phyloP scores from a whole-genome alignment of 2,888 invertebrate genomes.

The Ichneumoninae sp. region DNA sequence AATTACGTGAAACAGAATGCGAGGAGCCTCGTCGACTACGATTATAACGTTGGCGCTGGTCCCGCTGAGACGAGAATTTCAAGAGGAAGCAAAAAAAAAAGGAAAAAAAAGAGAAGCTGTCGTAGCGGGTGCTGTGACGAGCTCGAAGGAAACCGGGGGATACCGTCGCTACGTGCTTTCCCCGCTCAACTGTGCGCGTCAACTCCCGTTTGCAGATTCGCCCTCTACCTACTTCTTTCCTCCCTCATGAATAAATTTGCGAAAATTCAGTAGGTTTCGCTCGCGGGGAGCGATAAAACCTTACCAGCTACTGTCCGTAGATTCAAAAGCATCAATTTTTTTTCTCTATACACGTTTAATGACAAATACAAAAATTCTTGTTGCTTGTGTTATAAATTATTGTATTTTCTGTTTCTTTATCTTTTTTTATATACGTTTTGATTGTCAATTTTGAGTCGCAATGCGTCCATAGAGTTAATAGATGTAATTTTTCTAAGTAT shows the following conservation, averaged over 20 bases:
- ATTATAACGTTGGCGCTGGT: constrained; percentile 23
- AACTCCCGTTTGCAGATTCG: constrained; percentile 18
- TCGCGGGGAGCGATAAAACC: background rate
- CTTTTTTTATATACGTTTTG: background rate
- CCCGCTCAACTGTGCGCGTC: constrained; percentile 37
- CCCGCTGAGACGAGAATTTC: constrained; percentile 12
- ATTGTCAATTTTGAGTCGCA: background rate
- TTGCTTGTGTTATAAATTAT: background rate
- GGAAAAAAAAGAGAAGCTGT: background rate
- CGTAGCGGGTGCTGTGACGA: background rate
- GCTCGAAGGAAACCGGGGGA: constrained; percentile 30
- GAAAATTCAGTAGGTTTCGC: constrained; percentile 13
- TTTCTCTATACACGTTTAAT: background rate
- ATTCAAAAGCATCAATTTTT: background rate
- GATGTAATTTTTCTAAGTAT: background rate
- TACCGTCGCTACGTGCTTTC: constrained; percentile 42
- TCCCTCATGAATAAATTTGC: constrained; percentile 61
- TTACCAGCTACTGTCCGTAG: background rate
- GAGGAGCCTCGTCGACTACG: constrained; percentile 20
- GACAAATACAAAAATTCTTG: background rate
- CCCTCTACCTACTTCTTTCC: background rate
- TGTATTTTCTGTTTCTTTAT: background rate
- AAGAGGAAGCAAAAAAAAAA: background rate
- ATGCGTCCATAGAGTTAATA: background rate
- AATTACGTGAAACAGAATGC: constrained; percentile 28